These are phyloP conservation scores for Camelus dromedarius DNA, from an alignment of 2,113 vertebrate genomes.

Conservation along the genomic window DNA sequence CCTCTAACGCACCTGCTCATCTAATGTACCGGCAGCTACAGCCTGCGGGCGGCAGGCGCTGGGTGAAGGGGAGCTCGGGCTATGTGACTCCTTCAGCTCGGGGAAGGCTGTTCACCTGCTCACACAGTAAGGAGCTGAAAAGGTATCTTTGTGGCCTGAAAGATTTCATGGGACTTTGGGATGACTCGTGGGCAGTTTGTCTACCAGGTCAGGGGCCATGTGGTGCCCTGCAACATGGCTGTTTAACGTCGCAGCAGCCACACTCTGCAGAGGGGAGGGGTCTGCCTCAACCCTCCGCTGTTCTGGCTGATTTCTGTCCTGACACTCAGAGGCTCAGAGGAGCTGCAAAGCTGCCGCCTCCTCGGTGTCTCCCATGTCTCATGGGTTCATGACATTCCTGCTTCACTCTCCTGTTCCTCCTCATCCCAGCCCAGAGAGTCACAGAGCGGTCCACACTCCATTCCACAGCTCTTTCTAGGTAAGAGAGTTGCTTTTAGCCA, in stretches of 20 bases:
- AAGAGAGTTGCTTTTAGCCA: neutral
- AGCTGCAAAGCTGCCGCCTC: neutral
- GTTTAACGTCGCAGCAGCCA: neutral
- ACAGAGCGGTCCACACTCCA: neutral
- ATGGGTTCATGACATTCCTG: neutral
- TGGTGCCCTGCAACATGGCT: neutral
- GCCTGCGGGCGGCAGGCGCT: neutral
- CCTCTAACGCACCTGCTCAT: neutral
- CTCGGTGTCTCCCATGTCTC: neutral
- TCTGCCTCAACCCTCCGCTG: neutral
- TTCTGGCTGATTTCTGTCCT: neutral
- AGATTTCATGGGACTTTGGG: neutral
- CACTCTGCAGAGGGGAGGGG: rapidly evolving
- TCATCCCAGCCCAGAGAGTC: neutral
- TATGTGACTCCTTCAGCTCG: neutral
- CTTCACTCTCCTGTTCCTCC: neutral
- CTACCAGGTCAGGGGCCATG: no score
- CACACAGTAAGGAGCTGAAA: neutral
- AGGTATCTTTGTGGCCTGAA: neutral
- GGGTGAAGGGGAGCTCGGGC: neutral
- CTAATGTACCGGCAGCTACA: neutral
- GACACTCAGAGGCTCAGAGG: neutral
- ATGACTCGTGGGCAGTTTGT: neutral
- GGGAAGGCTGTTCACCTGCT: neutral
- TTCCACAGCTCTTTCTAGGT: neutral